Conservation (phyloP, 2,113 vertebrate species). For the Ceyx melanurus region DNA sequence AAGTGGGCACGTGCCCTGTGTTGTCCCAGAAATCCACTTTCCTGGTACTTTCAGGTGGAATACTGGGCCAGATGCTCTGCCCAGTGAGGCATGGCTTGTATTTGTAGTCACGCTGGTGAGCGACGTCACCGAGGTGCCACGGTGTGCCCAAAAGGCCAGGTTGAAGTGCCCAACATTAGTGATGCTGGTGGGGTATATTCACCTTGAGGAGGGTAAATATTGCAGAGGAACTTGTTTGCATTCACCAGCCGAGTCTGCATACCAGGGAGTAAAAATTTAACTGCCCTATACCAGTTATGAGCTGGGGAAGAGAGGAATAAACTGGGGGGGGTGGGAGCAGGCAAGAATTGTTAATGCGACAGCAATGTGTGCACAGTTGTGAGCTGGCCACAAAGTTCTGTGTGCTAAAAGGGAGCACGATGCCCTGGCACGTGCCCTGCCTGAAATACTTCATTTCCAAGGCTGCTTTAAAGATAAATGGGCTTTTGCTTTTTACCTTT, state of each 20-base stretch:
- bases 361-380: neutral
- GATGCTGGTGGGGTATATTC: neutral
- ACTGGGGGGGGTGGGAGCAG: neutral
- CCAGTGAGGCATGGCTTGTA: neutral
- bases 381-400: accelerated
- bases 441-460: neutral
- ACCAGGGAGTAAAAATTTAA: neutral
- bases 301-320: neutral
- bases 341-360: neutral
- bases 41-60: neutral
- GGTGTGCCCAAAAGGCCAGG: neutral
- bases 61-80: neutral
- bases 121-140: accelerated
- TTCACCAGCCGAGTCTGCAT: neutral
- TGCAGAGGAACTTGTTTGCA: neutral
- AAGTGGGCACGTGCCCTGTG: accelerated
- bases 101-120: accelerated
- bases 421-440: neutral
- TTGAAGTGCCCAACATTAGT: neutral
- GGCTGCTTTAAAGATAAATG: neutral
- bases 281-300: neutral
- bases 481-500: neutral
- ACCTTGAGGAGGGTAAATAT: conserved; percentile 9
- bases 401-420: neutral
- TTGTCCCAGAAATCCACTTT: neutral